These are phyloP conservation scores for Lethenteron reissneri DNA, from an alignment of 2,113 vertebrate species.

Conservation along the genomic window DNA sequence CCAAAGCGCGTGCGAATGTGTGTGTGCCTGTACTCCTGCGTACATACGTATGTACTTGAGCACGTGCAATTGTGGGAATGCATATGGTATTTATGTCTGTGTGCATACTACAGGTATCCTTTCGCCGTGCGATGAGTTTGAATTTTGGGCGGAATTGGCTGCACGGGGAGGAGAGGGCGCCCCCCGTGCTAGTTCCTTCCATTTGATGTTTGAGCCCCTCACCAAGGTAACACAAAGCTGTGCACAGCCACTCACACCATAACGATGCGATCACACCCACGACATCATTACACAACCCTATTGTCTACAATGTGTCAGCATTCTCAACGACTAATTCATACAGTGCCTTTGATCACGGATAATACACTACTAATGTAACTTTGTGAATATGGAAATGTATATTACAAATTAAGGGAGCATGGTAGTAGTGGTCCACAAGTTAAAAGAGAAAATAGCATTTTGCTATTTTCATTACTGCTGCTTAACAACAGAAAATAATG, in stretches of 20 bases:
- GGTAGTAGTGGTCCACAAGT: too few relatives aligned
- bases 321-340: too few relatives aligned
- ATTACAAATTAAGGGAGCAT: too few relatives aligned
- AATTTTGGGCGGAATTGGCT: conserved; percentile 58
- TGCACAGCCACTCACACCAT: conserved; percentile 8
- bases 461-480: too few relatives aligned
- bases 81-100: neutral
- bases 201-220: conserved; percentile 59
- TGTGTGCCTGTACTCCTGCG: neutral
- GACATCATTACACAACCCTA: too few relatives aligned
- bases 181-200: conserved; percentile 39
- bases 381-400: too few relatives aligned
- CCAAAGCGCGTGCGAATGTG: neutral
- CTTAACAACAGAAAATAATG: too few relatives aligned
- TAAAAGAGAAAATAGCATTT: too few relatives aligned
- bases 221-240: conserved; percentile 32
- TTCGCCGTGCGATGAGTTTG: conserved; percentile 69
- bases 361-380: too few relatives aligned
- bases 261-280: neutral
- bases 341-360: too few relatives aligned
- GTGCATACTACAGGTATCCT: conserved; percentile 43
- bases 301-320: too few relatives aligned
- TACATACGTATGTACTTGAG: neutral
- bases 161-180: conserved; percentile 34
- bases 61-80: neutral